Evolutionary conservation across 2,797 vertebrate genomes (phyloP).

Genomic region (Margarornis squamiger): DNA sequence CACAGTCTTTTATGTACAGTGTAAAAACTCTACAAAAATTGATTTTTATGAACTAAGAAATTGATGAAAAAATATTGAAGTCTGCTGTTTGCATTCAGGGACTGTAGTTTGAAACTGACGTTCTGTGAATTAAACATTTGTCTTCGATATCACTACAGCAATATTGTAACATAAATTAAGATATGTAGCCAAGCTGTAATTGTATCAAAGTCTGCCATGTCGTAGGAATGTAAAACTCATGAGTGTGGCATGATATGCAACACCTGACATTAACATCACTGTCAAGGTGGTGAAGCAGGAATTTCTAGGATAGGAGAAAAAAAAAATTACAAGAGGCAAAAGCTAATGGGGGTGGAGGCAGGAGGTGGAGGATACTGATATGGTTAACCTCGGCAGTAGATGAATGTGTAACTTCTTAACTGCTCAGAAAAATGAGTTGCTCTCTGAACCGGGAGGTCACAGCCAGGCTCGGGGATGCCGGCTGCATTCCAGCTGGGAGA

Average conservation of each 20-base stretch:
- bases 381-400: not conserved
- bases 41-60: constrained; percentile 80
- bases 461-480: not conserved
- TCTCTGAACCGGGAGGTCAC: not conserved
- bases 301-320: not conserved
- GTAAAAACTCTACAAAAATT: constrained; percentile 80
- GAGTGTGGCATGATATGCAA: constrained; percentile 20
- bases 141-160: constrained; percentile 49
- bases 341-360: not conserved
- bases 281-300: not conserved
- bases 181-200: constrained; percentile 46
- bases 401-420: not conserved
- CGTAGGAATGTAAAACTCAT: constrained; percentile 2
- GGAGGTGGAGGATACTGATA: not conserved
- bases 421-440: not conserved
- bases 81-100: constrained; percentile 38
- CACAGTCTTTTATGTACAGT: constrained; percentile 89
- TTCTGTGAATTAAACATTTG: constrained; percentile 70
- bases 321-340: not conserved
- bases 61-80: constrained; percentile 58
- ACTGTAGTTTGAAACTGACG: constrained; percentile 23
- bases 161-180: constrained; percentile 67
- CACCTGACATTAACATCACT: not conserved
- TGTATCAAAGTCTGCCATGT: constrained; percentile 62
- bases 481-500: not conserved